Conservation (phyloP, 2,113 vertebrate genomes). For the Corapipo altera region DNA sequence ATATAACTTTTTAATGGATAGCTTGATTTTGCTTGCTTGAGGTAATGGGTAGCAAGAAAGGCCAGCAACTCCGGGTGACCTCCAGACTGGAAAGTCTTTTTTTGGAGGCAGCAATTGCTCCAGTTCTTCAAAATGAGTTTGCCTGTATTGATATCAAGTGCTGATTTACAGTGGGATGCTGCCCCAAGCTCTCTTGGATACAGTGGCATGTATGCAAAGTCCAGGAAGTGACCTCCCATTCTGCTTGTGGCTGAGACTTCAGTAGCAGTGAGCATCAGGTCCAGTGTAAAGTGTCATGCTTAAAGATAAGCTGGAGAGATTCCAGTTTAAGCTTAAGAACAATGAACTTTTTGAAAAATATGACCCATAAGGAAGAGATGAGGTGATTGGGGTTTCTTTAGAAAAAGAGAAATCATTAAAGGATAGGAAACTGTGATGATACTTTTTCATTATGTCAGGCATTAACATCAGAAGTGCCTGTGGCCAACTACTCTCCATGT, state of each 20-base stretch:
- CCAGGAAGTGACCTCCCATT: neutral
- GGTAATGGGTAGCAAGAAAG: neutral
- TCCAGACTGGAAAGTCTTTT: neutral
- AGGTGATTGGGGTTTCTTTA: neutral
- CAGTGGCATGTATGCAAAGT: neutral
- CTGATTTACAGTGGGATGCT: neutral
- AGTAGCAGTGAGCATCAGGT: neutral
- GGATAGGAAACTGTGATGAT: neutral
- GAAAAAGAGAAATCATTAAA: neutral
- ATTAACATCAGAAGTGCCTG: neutral
- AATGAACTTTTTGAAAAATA: neutral
- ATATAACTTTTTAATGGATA: neutral
- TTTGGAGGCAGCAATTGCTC: neutral
- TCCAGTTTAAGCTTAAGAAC: neutral
- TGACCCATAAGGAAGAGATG: neutral
- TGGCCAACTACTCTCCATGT: neutral
- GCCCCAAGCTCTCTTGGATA: neutral
- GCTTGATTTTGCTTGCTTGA: neutral
- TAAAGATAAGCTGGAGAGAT: neutral
- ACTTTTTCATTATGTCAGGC: neutral
- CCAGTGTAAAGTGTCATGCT: neutral
- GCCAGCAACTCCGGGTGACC: neutral
- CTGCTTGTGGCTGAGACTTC: neutral
- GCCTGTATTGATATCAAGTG: neutral
- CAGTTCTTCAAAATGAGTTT: neutral